Evolutionary conservation across 2,888 invertebrate genomes (phyloP).

Genomic region (Tromatobia lineatoria): DNA sequence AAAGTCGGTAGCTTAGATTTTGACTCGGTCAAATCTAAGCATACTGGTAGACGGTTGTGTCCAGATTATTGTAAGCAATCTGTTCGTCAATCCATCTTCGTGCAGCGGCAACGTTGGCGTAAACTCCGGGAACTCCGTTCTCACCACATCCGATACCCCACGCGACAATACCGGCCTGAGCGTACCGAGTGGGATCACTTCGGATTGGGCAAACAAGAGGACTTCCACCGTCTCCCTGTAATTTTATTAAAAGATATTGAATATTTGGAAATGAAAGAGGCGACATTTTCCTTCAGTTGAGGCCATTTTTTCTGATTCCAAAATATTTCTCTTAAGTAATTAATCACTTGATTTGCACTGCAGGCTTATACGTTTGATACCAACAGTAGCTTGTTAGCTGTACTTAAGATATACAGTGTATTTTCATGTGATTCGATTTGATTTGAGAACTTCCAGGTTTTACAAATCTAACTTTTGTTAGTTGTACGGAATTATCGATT

Average conservation of each 20-base stretch:
- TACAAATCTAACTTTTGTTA: too few relatives aligned
- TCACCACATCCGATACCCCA: conserved; percentile 94
- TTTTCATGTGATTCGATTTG: too few relatives aligned
- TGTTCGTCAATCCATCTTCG: conserved; percentile 91
- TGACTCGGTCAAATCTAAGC: not conserved
- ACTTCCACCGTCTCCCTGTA: conserved; percentile 91
- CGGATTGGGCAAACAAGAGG: conserved; percentile 91
- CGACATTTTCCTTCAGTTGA: not conserved
- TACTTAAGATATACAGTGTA: too few relatives aligned
- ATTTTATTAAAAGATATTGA: conserved; percentile 11
- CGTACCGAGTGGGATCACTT: conserved; percentile 85
- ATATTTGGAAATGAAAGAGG: not conserved
- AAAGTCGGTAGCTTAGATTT: not conserved
- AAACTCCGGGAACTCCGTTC: conserved; percentile 90
- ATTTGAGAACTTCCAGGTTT: too few relatives aligned
- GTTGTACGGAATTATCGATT: too few relatives aligned
- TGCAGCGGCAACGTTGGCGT: conserved; percentile 89
- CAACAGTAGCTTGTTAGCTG: too few relatives aligned
- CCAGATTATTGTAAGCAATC: conserved; percentile 85
- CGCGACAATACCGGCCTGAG: conserved; percentile 90
- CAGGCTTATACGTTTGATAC: too few relatives aligned
- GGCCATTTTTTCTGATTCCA: too few relatives aligned
- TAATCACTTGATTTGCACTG: not conserved
- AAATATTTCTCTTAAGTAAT: not conserved
- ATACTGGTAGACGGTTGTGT: conserved; percentile 82